These are phyloP conservation scores for Agrochola litura DNA, from an alignment of 2,888 invertebrate species.

Conservation along the genomic window DNA sequence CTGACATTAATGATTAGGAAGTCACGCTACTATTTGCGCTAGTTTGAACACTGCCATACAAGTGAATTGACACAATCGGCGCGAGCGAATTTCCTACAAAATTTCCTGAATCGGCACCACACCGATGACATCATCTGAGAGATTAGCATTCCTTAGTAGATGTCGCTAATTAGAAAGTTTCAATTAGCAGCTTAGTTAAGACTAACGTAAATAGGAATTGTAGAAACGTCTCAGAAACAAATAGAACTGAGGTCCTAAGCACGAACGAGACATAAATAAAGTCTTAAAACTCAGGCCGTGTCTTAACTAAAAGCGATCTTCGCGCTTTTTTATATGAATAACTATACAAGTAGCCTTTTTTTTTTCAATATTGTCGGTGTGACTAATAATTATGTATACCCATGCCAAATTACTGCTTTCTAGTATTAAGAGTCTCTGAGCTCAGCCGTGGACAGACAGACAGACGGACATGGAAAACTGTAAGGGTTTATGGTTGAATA, in stretches of 20 bases:
- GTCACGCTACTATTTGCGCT: neutral
- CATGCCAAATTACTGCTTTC: too few relatives aligned
- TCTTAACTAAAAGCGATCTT: neutral
- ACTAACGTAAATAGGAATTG: neutral
- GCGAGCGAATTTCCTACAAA: neutral
- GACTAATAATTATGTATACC: too few relatives aligned
- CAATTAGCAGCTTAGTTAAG: conserved; percentile 11
- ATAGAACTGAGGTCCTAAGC: neutral
- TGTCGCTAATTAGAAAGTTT: conserved; percentile 47
- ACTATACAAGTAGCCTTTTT: too few relatives aligned
- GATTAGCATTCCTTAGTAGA: conserved; percentile 21
- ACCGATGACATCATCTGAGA: conserved; percentile 7
- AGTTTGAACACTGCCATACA: neutral
- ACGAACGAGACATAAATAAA: neutral
- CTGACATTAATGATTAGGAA: neutral
- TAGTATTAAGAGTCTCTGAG: too few relatives aligned
- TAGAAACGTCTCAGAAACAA: neutral
- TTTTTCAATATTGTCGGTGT: too few relatives aligned
- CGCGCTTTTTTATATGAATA: neutral
- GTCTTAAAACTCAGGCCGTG: too few relatives aligned
- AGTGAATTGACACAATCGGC: neutral
- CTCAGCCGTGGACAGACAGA: too few relatives aligned
- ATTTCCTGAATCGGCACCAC: neutral
- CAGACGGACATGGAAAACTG: too few relatives aligned
- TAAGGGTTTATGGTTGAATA: too few relatives aligned